Evolutionary conservation across 1,140 invertebrate species (phyloP), one percentile per base, ranked within the genome.

Genomic region (Ylistrum balloti): DNA sequence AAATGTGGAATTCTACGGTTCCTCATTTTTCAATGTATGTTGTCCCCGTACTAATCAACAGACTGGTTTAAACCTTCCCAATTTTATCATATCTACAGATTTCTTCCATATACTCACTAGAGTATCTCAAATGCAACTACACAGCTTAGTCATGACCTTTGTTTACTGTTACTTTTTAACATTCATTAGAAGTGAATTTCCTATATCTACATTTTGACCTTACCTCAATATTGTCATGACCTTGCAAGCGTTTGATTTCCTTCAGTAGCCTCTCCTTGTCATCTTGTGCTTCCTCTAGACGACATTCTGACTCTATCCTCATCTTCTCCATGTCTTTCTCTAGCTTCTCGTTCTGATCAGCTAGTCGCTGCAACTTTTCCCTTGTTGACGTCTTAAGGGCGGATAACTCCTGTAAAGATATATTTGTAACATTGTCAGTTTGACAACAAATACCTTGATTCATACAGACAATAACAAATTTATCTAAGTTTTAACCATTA

Each of bases 261-360:
- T 94, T 94, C 32, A 93, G 35, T n/a, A 95, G 85, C 34, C 92
- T 93, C 0, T 92, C 91, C 86, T 94, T 92, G 28, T 93, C 91
- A 41, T 95, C 93, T 33, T 92, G 88, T 22, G 92, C 93, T 32
- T 91, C 91, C 28, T 94, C 93, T n/a, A 94, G 85, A 15, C 94
- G 92, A 33, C 92, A 92, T 45, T 95, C 94, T 5, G 93, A 92
- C 85, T 95, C 94, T n/a, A 92, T 92, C 15, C 94, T 86, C 20
- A 94, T 89, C 34, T 92, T 91, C 38, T 93, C 92, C 28, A 94
- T 34, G 56, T 94, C 92, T 74, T 93, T 93, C 35, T 93, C 90
- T 48, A 95, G 86, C 32, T 89, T 90, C 33, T 85, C 87, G 48
- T 93, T 91, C 89, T 93, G 92, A 32, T 94, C 92, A 13, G 22